Base-by-base conservation (phyloP, 2,888 invertebrate genomes). In the Megastigmus dorsalis region DNA sequence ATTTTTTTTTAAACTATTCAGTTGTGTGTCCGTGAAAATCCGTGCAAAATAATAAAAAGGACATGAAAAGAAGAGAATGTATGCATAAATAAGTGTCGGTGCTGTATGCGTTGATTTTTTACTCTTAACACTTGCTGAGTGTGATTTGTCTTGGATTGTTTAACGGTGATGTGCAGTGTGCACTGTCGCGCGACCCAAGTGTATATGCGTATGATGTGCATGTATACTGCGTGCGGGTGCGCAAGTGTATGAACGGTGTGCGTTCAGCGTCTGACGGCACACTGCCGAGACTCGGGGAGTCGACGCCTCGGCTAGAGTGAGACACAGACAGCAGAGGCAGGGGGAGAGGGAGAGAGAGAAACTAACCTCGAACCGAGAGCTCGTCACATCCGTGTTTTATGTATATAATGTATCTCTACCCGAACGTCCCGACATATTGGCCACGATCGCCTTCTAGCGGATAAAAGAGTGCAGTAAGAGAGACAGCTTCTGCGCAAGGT, bases 361-460 rank as follows among this genome's bases (percentile, higher is more conserved):
- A 68, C 63, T 75, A 74, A 74, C 76, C 76, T 74, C 77, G 77
- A 79, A 75, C 74, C n/a, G n/a, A n/a, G 73, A 67, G 75, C 73
- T 77, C 76, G 76, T 69, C 73, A 55, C 26, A 38, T 52, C 52
- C 45, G 57, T 33, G 36, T 20, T n/a, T n/a, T n/a, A n/a, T n/a
- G n/a, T n/a, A n/a, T n/a, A n/a, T n/a, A n/a, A n/a, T n/a, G n/a
- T n/a, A n/a, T n/a, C n/a, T n/a, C n/a, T n/a, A n/a, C n/a, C n/a
- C n/a, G n/a, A 45, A 38, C 55, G 18, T 33, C 28, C n/a, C 73
- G 38, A 59, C 33, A 43, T 45, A 10, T 41, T n/a, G n/a, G n/a
- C 26, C 18, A 43, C 33, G 15, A 36, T 13, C 41, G 10, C 41
- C 28, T 43, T 36, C 23, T 18, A 33, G 23, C 7, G 13, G 7